Evolutionary conservation across 2,113 vertebrate genomes (phyloP), one percentile per base, ranked within the genome.

Genomic region (Charadrius vociferus): DNA sequence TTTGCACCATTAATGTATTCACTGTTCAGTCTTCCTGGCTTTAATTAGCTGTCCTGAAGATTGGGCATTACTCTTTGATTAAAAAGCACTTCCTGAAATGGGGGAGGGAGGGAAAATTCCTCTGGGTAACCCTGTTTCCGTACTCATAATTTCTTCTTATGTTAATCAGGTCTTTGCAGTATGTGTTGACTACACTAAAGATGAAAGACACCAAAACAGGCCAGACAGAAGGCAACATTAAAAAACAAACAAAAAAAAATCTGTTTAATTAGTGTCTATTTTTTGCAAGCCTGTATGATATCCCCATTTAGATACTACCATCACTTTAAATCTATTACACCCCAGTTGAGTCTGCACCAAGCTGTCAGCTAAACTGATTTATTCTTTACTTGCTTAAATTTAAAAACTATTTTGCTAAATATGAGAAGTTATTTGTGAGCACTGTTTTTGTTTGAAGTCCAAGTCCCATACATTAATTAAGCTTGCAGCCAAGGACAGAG

Each of bases 161-260:
- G 82, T 89, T 95, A 95, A 95, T 95, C 86, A 86, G 43, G n/a
- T 81, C 63, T 90, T 95, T 81, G 71, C 67, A 88, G 39, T 78
- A 75, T 62, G 18, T 91, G 78, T 95, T 95, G 90, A 93, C 36
- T 93, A 77, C 24, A 24, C 18, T 62, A 68, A 92, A 95, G 91
- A 96, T 92, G 88, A 96, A 98, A 97, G 85, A 86, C n/a, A 66
- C 19, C 34, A 88, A 90, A 97, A 83, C 49, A 95, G 67, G 56
- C 34, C 56, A 90, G 67, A 92, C 49, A 86, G 89, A 95, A 97
- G 61, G 39, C 34, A 90, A 58, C 32, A 75, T 61, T 17, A 27
- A 63, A 67, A 91, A 61, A 29, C 77, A n/a, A 18, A 26, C 19
- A 29, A 21, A 23, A 23, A 3, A 24, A 32, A 21, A 21, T 65